phyloP scores from a whole-genome alignment of 2,888 invertebrate species.

The Drosophila sordidula region DNA sequence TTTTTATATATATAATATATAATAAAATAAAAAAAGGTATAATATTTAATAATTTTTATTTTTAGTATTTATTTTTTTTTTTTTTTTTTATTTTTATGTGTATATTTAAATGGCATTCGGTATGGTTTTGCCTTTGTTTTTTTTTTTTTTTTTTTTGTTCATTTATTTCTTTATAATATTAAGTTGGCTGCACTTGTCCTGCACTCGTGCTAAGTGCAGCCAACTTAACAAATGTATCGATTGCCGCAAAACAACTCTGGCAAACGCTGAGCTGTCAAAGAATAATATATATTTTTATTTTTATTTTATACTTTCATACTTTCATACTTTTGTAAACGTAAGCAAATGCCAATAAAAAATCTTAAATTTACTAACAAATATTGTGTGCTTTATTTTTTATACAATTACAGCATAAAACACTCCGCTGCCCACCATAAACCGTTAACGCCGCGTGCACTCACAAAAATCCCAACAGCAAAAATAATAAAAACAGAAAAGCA shows the following conservation, averaged over 20 bases:
- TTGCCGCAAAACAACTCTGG: neutral
- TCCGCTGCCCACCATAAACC: conserved; percentile 20
- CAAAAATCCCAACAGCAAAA: neutral
- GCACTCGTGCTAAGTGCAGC: conserved; percentile 2
- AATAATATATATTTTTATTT: neutral
- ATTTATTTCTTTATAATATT: neutral
- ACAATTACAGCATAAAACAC: conserved; percentile 42
- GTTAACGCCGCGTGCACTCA: conserved; percentile 18
- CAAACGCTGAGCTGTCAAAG: neutral
- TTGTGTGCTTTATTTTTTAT: conserved; percentile 9
- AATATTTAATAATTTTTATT: too few species aligned
- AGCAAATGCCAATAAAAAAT: neutral
- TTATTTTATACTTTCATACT: neutral
- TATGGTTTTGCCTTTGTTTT: too few species aligned
- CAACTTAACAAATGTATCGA: conserved; percentile 18
- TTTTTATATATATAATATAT: too few species aligned
- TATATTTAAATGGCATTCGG: too few species aligned
- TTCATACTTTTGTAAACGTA: neutral
- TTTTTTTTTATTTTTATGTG: too few species aligned
- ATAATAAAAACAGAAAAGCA: neutral
- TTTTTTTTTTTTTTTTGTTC: too few species aligned
- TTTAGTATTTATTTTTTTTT: too few species aligned
- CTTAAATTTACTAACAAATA: conserved; percentile 5
- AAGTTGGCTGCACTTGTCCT: neutral
- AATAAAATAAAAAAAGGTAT: too few species aligned